phyloP scores from a whole-genome alignment of 2,888 invertebrate genomes.

The Leucozona laternaria region DNA sequence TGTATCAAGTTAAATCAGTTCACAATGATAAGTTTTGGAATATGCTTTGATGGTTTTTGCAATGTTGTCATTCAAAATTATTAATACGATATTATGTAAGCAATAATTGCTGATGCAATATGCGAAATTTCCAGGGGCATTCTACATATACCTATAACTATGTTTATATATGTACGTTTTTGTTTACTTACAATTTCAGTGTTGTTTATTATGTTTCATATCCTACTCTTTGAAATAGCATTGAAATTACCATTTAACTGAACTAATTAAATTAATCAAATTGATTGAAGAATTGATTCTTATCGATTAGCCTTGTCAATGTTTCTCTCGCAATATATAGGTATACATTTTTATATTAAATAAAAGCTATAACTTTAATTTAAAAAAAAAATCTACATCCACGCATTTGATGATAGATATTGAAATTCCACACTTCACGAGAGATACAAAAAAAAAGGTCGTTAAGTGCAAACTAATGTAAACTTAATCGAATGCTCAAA shows the following conservation, averaged over 20 bases:
- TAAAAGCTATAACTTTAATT: background rate
- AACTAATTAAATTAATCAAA: constrained; percentile 28
- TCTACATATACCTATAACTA: background rate
- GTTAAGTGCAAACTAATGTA: constrained; percentile 48
- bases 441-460: background rate
- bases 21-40: constrained; percentile 9
- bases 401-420: background rate
- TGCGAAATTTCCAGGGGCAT: background rate
- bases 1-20: constrained; percentile 19
- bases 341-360: background rate
- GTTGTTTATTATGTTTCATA: constrained; percentile 7
- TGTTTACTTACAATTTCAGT: background rate
- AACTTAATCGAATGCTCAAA: constrained; percentile 2
- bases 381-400: background rate
- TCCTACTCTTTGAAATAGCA: background rate
- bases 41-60: constrained; percentile 1
- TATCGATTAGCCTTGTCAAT: constrained; percentile 41
- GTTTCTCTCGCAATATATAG: background rate
- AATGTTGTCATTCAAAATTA: background rate
- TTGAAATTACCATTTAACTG: constrained; percentile 33
- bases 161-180: background rate
- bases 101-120: background rate
- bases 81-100: background rate
- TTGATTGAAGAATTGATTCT: constrained; percentile 22
- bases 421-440: constrained; percentile 2